Base-by-base conservation (phyloP, 1,140 invertebrate genomes). In the Drosophila jambulina region DNA sequence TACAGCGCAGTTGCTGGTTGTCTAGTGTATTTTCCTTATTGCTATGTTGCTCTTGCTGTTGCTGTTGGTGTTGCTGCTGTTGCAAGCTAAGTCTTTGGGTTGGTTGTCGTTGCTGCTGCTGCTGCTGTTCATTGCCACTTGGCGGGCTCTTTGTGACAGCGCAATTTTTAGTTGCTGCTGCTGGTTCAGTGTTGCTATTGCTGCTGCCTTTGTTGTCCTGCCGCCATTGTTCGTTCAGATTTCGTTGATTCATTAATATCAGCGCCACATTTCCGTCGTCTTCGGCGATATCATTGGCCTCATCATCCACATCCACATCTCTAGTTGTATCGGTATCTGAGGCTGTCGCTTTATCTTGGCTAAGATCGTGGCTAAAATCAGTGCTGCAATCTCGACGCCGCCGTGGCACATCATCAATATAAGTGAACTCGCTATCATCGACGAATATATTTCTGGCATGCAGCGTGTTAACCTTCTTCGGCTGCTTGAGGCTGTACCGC, bases 71-170 rank as follows among this genome's bases (percentile, higher is more conserved):
- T 43, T 75, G 78, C 54, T 80, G 76, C 63, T 82, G 75, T 79
- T 86, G 83, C 80, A 90, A 90, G 86, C 81, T 91, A 90, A 88
- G 91, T 92, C 91, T 92, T 92, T 92, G 91, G 91, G 76, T 92
- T 92, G 69, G 72, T 91, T 88, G 86, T 90, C 79, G 68, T 58
- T 78, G 72, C 36, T 79, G 69, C 27, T 69, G 49, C 34, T 63
- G 76, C 63, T 76, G 75, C 61, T 84, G 84, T 80, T 84, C 84
- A 88, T 88, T 88, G 85, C 80, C 84, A 88, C 85, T 88, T 65
- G 64, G 80, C 85, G 70, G 84, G 72, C 57, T 74, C 71, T 90
- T 87, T 87, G 84, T 86, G 83, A 85, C 82, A 85, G 82, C 82
- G 82, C 83, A 85, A 85, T 69, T 87, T 86, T 86, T 86, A 63